phyloP scores from a whole-genome alignment of 2,888 invertebrate genomes.

The Callosobruchus maculatus region DNA sequence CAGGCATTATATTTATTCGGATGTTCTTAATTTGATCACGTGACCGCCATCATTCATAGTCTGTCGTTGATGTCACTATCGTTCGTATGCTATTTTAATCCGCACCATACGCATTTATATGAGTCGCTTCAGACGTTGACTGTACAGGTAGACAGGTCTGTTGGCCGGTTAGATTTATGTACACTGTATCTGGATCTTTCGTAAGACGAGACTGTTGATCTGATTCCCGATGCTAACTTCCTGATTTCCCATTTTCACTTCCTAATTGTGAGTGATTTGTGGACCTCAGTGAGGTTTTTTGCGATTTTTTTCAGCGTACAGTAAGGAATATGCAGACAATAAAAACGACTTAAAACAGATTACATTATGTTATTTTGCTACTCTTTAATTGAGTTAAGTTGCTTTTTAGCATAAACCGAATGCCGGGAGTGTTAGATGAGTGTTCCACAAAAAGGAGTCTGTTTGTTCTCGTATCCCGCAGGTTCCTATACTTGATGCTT shows the following conservation, averaged over 20 bases:
- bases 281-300: no score
- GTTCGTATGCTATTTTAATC: background rate
- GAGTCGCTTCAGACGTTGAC: background rate
- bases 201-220: background rate
- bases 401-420: no score
- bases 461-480: no score
- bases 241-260: background rate
- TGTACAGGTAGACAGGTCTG: background rate
- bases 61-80: constrained; percentile 32
- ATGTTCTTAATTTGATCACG: constrained; percentile 36
- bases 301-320: no score
- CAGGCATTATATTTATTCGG: constrained; percentile 1
- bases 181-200: background rate
- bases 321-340: no score
- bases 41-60: constrained; percentile 46
- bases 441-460: no score
- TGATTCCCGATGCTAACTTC: background rate
- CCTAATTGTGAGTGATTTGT: background rate
- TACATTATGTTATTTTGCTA: no score
- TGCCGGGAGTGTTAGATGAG: no score
- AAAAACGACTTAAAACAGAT: no score
- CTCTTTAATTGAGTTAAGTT: no score
- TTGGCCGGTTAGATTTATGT: background rate
- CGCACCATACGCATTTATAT: background rate
- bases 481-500: no score